Evolutionary conservation across 2,888 invertebrate species (phyloP).

Genomic region (Epirrhoe alternata): DNA sequence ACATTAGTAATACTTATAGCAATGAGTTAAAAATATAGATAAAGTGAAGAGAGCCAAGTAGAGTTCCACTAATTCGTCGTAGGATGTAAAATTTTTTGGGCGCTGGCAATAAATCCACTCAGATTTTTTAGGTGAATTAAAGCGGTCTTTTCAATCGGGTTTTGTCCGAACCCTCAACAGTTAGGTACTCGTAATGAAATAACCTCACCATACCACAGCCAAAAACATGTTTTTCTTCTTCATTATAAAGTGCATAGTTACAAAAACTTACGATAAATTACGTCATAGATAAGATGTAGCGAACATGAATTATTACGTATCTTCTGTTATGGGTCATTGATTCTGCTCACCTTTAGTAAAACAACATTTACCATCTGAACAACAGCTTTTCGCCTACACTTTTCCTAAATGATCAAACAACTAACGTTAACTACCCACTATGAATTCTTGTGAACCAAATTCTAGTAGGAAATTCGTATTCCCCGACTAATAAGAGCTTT

Average conservation of each 20-base stretch:
- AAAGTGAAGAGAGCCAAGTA: too few species aligned
- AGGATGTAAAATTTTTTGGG: too few species aligned
- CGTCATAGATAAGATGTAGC: background rate
- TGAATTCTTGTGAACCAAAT: constrained; percentile 12
- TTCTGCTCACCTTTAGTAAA: background rate
- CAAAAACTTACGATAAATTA: background rate
- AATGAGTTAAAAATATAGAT: too few species aligned
- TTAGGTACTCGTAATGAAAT: too few species aligned
- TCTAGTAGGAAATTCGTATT: constrained; percentile 28
- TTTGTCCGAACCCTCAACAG: too few species aligned
- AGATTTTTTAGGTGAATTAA: too few species aligned
- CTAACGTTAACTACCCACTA: constrained; percentile 1
- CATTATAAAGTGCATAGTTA: background rate
- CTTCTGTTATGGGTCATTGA: background rate
- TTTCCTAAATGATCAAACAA: background rate
- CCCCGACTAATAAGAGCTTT: constrained; percentile 38
- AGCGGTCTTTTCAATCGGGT: too few species aligned
- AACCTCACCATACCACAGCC: too few species aligned
- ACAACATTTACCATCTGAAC: background rate
- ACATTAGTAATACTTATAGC: too few species aligned
- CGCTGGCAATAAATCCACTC: too few species aligned
- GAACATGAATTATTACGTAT: background rate
- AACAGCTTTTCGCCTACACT: constrained; percentile 2
- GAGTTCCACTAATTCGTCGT: too few species aligned
- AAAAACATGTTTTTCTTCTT: too few species aligned